Evolutionary conservation across 2,113 vertebrate species (phyloP), one percentile per base, ranked within the genome.

Genomic region (Phrynocephalus versicolor): DNA sequence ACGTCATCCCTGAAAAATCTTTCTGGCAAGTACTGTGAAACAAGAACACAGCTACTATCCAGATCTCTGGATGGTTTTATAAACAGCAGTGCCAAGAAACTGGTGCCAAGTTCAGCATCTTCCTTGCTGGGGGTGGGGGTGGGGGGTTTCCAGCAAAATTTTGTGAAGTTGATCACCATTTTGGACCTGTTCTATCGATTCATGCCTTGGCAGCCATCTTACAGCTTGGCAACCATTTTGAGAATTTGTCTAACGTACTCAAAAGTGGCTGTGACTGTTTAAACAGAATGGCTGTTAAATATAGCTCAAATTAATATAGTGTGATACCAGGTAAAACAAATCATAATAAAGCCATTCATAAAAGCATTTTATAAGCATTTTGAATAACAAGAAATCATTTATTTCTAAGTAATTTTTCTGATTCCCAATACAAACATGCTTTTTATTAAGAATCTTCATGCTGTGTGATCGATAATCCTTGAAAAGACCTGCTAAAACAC

Each of bases 181-280:
- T 96, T 96, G 96, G 95, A 96, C 95, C 92, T 91, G 94, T 90
- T 92, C 94, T 70, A 85, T 92, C 92, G 88, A 95, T 92, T 91
- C 94, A 93, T 94, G 96, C 94, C 94, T 97, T 98, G 98, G 98
- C 98, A 98, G 98, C 98, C 98, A 99, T 98, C 97, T 98, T 98
- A 97, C 97, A 96, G 97, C 95, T 96, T 99, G 98, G 98, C 98
- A 99, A 98, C 98, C 98, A 99, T 99, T 98, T 99, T 98, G 97
- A 97, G 96, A 96, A 96, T 96, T 94, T 96, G 96, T 96, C 95
- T 97, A 97, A 96, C 96, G 94, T 94, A 95, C 96, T 97, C 96
- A 97, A 95, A 94, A 90, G 92, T 94, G 94, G 95, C 96, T 96
- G 96, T 95, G 94, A 91, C 91, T 94, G 93, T 96, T 96, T 95